These are phyloP conservation scores for Cyanoliseus patagonus DNA, from an alignment of 2,113 vertebrate species.

Conservation along the genomic window DNA sequence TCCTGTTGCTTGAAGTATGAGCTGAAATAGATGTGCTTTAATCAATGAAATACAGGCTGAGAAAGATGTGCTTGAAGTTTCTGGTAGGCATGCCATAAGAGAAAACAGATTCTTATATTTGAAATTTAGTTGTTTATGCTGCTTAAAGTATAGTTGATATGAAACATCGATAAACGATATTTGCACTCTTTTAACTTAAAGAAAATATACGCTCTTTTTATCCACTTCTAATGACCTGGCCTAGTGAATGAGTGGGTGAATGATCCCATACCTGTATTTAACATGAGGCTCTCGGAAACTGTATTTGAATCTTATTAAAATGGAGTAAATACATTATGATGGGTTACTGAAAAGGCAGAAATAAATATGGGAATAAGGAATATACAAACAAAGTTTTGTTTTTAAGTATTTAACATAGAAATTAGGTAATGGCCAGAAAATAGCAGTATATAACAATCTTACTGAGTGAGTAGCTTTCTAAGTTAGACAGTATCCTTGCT, in stretches of 20 bases:
- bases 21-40: neutral
- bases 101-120: neutral
- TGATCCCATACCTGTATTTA: neutral
- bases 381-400: neutral
- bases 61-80: neutral
- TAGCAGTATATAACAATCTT: neutral
- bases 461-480: neutral
- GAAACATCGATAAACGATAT: neutral
- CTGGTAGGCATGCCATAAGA: neutral
- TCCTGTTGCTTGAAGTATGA: neutral
- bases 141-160: neutral
- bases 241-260: neutral
- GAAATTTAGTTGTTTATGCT: neutral
- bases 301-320: neutral
- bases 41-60: neutral
- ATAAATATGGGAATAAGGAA: neutral
- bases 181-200: neutral
- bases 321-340: rapidly evolving
- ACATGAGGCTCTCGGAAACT: neutral
- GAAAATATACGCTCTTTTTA: rapidly evolving
- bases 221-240: neutral
- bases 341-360: neutral
- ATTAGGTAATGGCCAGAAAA: neutral
- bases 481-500: rapidly evolving
- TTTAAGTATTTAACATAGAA: neutral